These are phyloP conservation scores for Psittacula echo DNA, from an alignment of 2,797 vertebrate species.

Conservation along the genomic window DNA sequence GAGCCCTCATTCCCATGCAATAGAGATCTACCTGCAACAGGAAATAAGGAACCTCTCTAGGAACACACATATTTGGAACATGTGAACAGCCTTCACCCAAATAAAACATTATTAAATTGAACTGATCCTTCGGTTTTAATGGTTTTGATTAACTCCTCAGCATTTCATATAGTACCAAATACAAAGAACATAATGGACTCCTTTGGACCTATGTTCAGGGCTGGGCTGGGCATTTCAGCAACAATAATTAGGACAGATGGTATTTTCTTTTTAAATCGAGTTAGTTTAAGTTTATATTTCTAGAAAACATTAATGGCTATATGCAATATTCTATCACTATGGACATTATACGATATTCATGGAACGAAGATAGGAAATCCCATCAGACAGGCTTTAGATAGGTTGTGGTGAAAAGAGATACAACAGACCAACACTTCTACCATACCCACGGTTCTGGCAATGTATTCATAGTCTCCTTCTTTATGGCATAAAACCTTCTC, in stretches of 20 bases:
- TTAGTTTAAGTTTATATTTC: not conserved
- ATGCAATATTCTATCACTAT: not conserved
- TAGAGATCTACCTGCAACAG: not conserved
- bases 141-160: not conserved
- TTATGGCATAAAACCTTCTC: not conserved
- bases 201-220: not conserved
- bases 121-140: not conserved
- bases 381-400: not conserved
- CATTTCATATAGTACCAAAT: not conserved
- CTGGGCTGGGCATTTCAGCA: not conserved
- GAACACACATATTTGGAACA: not conserved
- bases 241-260: not conserved
- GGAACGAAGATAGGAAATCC: not conserved
- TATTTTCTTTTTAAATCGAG: not conserved
- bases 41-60: not conserved
- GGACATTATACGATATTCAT: not conserved
- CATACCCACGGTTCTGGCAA: not conserved
- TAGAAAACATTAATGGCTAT: not conserved
- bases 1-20: not conserved
- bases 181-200: not conserved
- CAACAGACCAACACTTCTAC: not conserved
- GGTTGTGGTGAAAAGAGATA: not conserved
- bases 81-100: not conserved
- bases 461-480: not conserved
- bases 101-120: not conserved